Percentiles rank a stretch among this genome's conserved stretches.
phyloP scores from a whole-genome alignment of 2,797 vertebrate species.

The Melanotaenia boesemani region DNA sequence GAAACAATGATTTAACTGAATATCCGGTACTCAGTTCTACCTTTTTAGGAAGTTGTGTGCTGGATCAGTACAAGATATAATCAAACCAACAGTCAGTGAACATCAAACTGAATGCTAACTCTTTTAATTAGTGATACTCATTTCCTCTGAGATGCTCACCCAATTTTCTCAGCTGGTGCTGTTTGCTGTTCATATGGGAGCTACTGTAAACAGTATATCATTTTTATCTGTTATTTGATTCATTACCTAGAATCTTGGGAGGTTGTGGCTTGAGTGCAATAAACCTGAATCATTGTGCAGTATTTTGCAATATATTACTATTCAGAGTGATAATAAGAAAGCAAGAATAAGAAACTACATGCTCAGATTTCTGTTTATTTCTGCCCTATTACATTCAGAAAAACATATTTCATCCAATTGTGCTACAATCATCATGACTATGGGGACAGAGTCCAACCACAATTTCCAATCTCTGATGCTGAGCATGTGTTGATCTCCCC shows the following conservation, averaged over 20 bases:
- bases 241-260: too few species aligned
- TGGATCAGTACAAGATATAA: slow-evolving; percentile 15
- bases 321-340: neutral
- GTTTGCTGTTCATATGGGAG: too few species aligned
- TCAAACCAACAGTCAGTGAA: slow-evolving; percentile 31
- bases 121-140: slow-evolving; percentile 9
- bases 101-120: slow-evolving; percentile 38
- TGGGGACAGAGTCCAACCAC: neutral
- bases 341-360: neutral
- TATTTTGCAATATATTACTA: too few species aligned
- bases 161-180: too few species aligned
- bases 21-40: neutral
- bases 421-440: neutral
- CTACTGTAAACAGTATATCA: too few species aligned
- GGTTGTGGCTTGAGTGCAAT: too few species aligned
- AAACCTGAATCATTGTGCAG: too few species aligned
- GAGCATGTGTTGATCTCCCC: slow-evolving; percentile 9
- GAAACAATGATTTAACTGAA: neutral
- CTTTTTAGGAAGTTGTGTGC: slow-evolving; percentile 2
- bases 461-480: neutral
- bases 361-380: neutral
- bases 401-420: neutral
- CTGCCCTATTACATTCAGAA: neutral
- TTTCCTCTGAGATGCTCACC: neutral
- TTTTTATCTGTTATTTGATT: too few species aligned